Base-by-base conservation (phyloP, 2,888 invertebrate species). In the Lepidochrysops patricia region DNA sequence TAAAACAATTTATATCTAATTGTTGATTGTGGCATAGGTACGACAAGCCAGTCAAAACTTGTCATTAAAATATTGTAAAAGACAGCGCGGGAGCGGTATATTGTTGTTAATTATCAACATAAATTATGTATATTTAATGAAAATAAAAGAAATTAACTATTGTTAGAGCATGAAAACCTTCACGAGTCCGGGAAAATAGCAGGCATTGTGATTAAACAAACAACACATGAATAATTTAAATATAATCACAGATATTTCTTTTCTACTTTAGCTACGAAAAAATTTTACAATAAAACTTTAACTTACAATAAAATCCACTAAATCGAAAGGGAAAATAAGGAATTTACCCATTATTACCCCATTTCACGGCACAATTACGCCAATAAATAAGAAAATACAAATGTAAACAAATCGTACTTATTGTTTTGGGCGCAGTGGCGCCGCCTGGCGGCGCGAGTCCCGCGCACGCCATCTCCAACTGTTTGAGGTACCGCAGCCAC, bases 401-500 rank as follows among this genome's bases (percentile, higher is more conserved):
- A 60, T 57, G 54, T 54, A 54, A 63, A 63, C 57, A 48, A 34
- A 58, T 29, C 88, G 80, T 77, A 87, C 88, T 82, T 79, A 84
- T 84, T 84, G 86, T 87, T 87, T 88, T 87, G 84, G 76, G 77
- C 77, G 71, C 72, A 57, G 61, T 75, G 74, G 80, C 86, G 85
- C 84, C 85, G 68, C 78, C 85, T 80, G 79, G 80, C 75, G 85
- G 77, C 75, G 72, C 62, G 61, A 75, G 74, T 62, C 70, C 68
- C 60, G 74, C 75, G 74, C 80, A 79, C 70, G 86, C 87, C 72
- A 82, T 68, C 72, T 89, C 88, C 80, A 89, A 76, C 79, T 87
- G 85, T 72, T 85, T 85, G 66, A 89, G 74, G 70, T 89, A 89
- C 70, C 81, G 75, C 70, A 89, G 73, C 89, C 89, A 89, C 84